Evolutionary conservation across 2,888 invertebrate genomes (phyloP).

Genomic region (Netelia inedita): DNA sequence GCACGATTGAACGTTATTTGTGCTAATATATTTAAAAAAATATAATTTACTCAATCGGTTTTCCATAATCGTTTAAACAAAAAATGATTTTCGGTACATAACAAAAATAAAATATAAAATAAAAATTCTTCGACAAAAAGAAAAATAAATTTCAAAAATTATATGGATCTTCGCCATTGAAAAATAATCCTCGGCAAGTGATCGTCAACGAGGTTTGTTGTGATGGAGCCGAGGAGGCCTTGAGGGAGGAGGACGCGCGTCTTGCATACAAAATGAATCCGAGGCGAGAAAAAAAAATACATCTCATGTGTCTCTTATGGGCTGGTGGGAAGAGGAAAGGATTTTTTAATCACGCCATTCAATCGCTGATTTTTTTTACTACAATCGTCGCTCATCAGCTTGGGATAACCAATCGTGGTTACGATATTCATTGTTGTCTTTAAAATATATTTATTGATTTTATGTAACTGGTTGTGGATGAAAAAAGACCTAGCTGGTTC

Average conservation of each 20-base stretch:
- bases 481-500: neutral
- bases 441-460: too few relatives aligned
- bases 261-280: slow-evolving; percentile 49
- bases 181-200: slow-evolving; percentile 5
- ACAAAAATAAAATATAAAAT: neutral
- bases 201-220: slow-evolving; percentile 49
- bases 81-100: neutral
- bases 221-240: slow-evolving; percentile 46
- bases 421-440: neutral
- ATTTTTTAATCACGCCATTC: neutral
- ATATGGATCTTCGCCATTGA: neutral
- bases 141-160: slow-evolving; percentile 6
- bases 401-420: neutral
- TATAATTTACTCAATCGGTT: too few relatives aligned
- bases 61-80: too few relatives aligned
- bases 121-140: neutral
- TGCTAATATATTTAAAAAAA: neutral
- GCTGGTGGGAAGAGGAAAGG: neutral
- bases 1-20: neutral
- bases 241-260: slow-evolving; percentile 31
- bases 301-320: slow-evolving; percentile 28
- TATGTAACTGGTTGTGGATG: neutral
- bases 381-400: slow-evolving; percentile 23
- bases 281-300: slow-evolving; percentile 2
- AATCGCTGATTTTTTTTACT: neutral